Evolutionary conservation across 2,113 vertebrate genomes (phyloP).

Genomic region (Leptosomus discolor): DNA sequence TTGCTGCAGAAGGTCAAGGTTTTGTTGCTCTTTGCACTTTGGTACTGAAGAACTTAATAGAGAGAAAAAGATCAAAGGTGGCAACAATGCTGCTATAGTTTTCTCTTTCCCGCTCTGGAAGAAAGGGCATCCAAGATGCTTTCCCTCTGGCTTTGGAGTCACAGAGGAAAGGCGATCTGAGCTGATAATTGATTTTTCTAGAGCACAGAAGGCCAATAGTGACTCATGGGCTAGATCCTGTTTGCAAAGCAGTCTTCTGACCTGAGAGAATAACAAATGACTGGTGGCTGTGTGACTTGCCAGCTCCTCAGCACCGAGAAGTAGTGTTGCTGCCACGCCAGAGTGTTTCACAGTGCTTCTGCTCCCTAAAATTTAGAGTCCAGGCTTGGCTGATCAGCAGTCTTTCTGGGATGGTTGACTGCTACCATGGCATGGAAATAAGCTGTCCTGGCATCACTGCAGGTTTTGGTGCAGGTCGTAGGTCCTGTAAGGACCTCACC

Average conservation of each 20-base stretch:
- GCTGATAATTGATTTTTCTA: neutral
- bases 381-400: neutral
- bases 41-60: neutral
- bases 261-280: neutral
- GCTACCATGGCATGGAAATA: neutral
- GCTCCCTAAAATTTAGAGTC: neutral
- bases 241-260: neutral
- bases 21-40: neutral
- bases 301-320: neutral
- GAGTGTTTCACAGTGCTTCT: neutral
- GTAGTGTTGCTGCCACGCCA: neutral
- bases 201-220: neutral
- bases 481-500: neutral
- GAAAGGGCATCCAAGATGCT: neutral
- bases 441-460: neutral
- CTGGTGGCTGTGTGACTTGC: neutral
- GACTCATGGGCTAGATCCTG: constrained; percentile 1
- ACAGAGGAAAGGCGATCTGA: neutral
- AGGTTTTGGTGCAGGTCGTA: neutral
- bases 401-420: neutral
- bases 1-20: neutral
- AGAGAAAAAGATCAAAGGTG: neutral
- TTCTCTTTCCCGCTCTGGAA: neutral
- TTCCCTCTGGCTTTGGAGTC: neutral
- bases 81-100: neutral